Evolutionary conservation across 2,888 invertebrate genomes (phyloP).

Genomic region (Nymphalis polychloros): DNA sequence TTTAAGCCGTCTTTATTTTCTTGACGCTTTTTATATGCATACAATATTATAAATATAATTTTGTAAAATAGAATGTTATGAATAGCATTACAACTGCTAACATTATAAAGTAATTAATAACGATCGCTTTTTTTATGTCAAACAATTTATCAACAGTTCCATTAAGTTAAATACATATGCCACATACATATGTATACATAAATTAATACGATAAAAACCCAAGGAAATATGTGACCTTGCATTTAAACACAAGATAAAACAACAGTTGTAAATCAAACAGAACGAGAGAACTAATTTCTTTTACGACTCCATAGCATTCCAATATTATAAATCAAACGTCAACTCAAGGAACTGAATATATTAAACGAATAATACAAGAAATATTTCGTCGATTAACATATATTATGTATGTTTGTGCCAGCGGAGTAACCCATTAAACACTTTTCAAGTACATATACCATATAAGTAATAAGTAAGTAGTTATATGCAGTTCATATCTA

Average conservation of each 20-base stretch:
- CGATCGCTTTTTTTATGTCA: not conserved
- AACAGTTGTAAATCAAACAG: conserved; percentile 38
- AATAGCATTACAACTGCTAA: not conserved
- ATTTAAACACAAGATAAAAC: conserved; percentile 32
- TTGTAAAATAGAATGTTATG: not conserved
- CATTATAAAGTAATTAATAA: not conserved
- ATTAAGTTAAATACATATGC: conserved; percentile 1
- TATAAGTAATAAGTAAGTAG: no score
- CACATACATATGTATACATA: conserved; percentile 19
- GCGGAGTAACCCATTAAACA: no score
- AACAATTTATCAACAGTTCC: conserved; percentile 8
- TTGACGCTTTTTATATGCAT: not conserved
- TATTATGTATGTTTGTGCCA: no score
- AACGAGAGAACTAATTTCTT: conserved; percentile 41
- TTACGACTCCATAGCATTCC: conserved; percentile 30
- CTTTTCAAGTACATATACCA: no score
- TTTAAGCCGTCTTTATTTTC: conserved; percentile 5
- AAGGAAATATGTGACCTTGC: conserved; percentile 39
- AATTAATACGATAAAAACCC: conserved; percentile 21
- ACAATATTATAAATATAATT: not conserved
- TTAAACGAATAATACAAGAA: not conserved
- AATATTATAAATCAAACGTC: conserved; percentile 38
- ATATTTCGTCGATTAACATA: not conserved
- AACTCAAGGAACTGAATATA: conserved; percentile 33
- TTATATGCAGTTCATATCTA: no score